These are phyloP conservation scores for Frieseomelitta varia DNA, from an alignment of 1,140 invertebrate species.

Conservation along the genomic window DNA sequence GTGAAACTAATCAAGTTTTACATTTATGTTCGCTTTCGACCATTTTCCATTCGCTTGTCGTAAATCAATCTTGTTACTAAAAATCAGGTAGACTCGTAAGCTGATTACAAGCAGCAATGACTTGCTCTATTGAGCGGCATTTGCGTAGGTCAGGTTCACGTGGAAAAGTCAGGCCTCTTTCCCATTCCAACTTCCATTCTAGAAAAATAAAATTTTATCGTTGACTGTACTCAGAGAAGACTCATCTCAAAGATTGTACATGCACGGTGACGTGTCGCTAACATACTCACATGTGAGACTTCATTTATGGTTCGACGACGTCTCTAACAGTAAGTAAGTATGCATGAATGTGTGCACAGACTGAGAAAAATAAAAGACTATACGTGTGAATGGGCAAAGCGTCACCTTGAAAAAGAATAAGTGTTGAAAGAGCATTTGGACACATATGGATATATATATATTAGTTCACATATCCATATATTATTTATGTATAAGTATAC, in stretches of 20 bases:
- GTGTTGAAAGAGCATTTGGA: conserved; percentile 55
- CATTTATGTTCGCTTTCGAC: background rate
- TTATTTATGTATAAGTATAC: background rate
- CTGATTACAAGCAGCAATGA: background rate
- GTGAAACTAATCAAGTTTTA: background rate
- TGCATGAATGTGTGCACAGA: conserved; percentile 8
- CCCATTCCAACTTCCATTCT: background rate
- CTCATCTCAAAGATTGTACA: conserved; percentile 52
- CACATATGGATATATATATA: background rate
- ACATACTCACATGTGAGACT: conserved; percentile 50
- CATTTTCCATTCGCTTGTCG: background rate
- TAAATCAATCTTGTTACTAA: background rate
- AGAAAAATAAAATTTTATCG: background rate
- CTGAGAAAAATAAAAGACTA: conserved; percentile 12
- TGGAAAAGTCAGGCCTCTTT: background rate
- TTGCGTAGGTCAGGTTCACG: background rate
- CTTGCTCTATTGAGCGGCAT: background rate
- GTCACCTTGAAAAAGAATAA: conserved; percentile 61
- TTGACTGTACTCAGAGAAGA: conserved; percentile 56
- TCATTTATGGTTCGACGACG: conserved; percentile 63
- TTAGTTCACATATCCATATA: background rate
- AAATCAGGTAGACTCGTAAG: no score
- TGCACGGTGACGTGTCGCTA: conserved; percentile 34
- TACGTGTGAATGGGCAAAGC: conserved; percentile 61
- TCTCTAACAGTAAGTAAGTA: conserved; percentile 3